Evolutionary conservation across 2,797 vertebrate genomes (phyloP).

Genomic region (Anabas testudineus): DNA sequence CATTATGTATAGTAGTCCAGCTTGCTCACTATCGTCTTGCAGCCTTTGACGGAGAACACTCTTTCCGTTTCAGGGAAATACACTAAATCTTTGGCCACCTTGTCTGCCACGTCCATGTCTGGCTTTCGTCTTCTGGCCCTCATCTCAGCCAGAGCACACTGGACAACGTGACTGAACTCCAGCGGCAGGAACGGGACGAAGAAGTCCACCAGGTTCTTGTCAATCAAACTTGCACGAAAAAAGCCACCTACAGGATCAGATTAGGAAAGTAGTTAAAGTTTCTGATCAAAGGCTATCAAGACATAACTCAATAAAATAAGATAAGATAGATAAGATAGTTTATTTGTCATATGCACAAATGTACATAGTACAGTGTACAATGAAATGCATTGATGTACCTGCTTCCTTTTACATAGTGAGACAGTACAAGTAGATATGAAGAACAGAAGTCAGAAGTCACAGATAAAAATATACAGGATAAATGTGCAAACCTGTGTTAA

Average conservation of each 20-base stretch:
- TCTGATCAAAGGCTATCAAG: no score
- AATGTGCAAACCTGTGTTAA: no score
- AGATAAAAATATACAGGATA: no score
- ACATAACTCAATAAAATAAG: no score
- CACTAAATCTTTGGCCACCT: constrained; percentile 87
- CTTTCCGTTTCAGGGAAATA: constrained; percentile 90
- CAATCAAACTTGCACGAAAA: constrained; percentile 91
- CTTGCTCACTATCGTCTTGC: constrained; percentile 91
- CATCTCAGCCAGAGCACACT: constrained; percentile 90
- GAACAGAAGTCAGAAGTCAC: no score
- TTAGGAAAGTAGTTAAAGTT: neutral
- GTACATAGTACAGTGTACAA: no score
- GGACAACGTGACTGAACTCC: constrained; percentile 90
- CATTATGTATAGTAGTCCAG: constrained; percentile 85
- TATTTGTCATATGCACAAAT: no score
- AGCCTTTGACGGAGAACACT: constrained; percentile 92
- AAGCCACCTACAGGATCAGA: constrained; percentile 87
- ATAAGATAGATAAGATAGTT: no score
- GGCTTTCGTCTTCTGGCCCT: constrained; percentile 41
- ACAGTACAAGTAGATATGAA: no score
- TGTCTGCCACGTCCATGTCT: constrained; percentile 70
- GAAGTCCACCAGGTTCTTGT: constrained; percentile 93
- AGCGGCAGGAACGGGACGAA: constrained; percentile 95
- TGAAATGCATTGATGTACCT: no score
- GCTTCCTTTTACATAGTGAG: no score